Percentiles rank a stretch among this genome's conserved stretches.
Conservation (phyloP, 2,888 invertebrate species). For the Ischnura elegans region DNA sequence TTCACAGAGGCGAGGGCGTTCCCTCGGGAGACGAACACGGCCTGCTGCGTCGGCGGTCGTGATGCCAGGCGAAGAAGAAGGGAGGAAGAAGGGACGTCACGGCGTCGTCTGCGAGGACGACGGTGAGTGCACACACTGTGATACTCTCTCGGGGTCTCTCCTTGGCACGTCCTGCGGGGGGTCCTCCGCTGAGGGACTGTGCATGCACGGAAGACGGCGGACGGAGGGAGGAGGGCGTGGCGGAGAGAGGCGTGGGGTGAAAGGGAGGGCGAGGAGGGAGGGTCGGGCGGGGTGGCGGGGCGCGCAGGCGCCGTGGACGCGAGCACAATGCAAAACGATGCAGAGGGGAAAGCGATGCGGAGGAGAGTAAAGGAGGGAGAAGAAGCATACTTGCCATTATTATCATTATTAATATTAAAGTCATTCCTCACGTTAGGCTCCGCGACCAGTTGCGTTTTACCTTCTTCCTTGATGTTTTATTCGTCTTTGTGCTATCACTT, state of each 20-base stretch:
- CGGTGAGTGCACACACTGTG: background rate
- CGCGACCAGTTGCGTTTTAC: too few relatives aligned
- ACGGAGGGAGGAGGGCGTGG: conserved; percentile 45
- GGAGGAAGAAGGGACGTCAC: background rate
- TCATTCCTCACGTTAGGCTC: too few relatives aligned
- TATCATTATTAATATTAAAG: too few relatives aligned
- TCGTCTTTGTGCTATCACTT: too few relatives aligned
- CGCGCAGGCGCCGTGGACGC: conserved; percentile 50
- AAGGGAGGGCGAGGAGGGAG: conserved; percentile 14
- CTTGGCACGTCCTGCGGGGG: background rate
- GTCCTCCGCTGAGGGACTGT: conserved; percentile 1
- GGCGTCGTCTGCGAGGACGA: conserved; percentile 8
- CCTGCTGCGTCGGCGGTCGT: background rate
- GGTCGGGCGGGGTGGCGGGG: background rate
- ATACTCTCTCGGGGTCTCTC: background rate
- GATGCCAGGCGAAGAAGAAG: conserved; percentile 22
- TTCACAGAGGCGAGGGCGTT: background rate
- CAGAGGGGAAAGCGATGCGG: background rate
- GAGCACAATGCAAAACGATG: conserved; percentile 9
- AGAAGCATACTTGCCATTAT: too few relatives aligned
- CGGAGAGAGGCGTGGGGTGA: conserved; percentile 20
- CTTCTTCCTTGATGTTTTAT: too few relatives aligned
- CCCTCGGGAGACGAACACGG: background rate
- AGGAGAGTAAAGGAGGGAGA: conserved; percentile 24
- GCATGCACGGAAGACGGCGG: conserved; percentile 1